phyloP scores from a whole-genome alignment of 2,888 invertebrate species.

The Scaptomyza reducta region DNA sequence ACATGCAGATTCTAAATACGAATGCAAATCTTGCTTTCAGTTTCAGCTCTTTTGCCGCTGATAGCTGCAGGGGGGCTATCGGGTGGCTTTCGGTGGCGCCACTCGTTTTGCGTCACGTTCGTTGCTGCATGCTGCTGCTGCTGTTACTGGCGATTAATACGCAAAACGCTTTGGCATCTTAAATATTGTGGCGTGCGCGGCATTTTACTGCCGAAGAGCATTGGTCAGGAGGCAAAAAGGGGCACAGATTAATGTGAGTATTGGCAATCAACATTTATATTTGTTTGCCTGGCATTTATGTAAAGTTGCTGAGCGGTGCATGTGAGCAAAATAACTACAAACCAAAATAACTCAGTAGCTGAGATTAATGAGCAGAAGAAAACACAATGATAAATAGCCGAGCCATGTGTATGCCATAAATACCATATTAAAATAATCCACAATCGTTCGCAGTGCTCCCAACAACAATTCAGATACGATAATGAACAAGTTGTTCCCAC shows the following conservation, averaged over 20 bases:
- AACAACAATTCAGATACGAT: constrained; percentile 15
- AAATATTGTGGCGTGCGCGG: constrained; percentile 78
- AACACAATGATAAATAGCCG: constrained; percentile 11
- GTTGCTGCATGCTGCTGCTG: constrained; percentile 26
- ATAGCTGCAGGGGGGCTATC: constrained; percentile 14
- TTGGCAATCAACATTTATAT: constrained; percentile 76
- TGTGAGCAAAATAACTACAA: constrained; percentile 15
- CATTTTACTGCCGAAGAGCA: constrained; percentile 52
- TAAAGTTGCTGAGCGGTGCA: constrained; percentile 18
- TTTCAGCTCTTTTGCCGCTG: constrained; percentile 38
- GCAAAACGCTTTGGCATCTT: constrained; percentile 80
- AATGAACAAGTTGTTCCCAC: constrained; percentile 39
- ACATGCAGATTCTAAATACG: constrained; percentile 50
- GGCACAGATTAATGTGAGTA: constrained; percentile 68
- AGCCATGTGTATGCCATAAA: constrained; percentile 16
- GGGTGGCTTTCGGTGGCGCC: constrained; percentile 63
- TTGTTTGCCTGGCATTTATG: constrained; percentile 66
- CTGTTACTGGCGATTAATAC: constrained; percentile 71
- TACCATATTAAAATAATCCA: constrained; percentile 18
- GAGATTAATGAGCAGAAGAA: constrained; percentile 29
- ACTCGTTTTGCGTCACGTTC: constrained; percentile 71
- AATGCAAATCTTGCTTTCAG: constrained; percentile 62
- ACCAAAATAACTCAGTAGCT: constrained; percentile 14
- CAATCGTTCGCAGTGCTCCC: constrained; percentile 12
- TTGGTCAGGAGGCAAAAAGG: constrained; percentile 1